phyloP scores from a whole-genome alignment of 2,797 vertebrate species.

The Gallinago stenura region DNA sequence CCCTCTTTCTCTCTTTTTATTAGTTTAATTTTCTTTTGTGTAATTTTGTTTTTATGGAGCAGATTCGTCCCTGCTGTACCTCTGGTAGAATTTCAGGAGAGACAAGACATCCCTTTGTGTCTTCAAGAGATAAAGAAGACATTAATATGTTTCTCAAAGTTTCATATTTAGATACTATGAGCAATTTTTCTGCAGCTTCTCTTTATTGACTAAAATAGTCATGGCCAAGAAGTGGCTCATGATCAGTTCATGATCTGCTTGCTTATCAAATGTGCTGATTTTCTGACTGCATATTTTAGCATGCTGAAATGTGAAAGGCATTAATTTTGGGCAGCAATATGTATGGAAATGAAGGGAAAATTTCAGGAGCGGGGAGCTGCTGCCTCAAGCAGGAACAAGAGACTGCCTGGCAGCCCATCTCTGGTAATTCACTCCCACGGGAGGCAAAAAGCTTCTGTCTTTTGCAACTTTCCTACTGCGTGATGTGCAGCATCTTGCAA shows the following conservation, averaged over 20 bases:
- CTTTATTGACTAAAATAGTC: not conserved
- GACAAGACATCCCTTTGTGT: not conserved
- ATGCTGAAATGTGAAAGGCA: not conserved
- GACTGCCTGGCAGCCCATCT: not conserved
- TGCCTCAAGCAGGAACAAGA: constrained; percentile 3
- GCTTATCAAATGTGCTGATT: not conserved
- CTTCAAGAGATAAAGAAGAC: constrained; percentile 36
- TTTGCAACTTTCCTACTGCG: not conserved
- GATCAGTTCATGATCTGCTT: not conserved
- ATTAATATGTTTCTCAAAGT: constrained; percentile 8
- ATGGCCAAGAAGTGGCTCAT: not conserved
- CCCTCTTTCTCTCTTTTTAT: constrained; percentile 68
- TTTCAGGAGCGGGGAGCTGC: not conserved
- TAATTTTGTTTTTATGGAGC: constrained; percentile 70
- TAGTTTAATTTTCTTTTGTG: constrained; percentile 76
- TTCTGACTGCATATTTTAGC: constrained; percentile 25
- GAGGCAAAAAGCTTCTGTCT: not conserved
- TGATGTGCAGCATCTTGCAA: not conserved
- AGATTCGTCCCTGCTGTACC: constrained; percentile 43
- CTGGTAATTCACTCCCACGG: not conserved
- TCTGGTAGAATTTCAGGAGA: constrained; percentile 12
- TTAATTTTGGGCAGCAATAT: constrained; percentile 12
- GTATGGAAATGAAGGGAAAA: constrained; percentile 21
- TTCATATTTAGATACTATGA: not conserved
- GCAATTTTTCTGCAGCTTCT: not conserved